Base-by-base conservation (phyloP, 1,140 invertebrate genomes). In the Scaptodrosophila lebanonensis region DNA sequence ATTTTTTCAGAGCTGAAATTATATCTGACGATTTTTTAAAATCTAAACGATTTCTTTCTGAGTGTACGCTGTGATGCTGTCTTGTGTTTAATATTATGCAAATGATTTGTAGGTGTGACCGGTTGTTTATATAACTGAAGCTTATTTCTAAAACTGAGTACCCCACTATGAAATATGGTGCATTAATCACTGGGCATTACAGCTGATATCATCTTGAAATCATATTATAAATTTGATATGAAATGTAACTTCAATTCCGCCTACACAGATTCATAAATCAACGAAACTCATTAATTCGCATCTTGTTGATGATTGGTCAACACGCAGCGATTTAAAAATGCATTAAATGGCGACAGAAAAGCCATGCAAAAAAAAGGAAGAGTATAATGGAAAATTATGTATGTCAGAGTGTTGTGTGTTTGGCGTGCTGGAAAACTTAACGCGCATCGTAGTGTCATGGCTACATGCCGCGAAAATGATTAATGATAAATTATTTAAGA, bases 271-370 rank as follows among this genome's bases (percentile, higher is more conserved):
- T 64, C 70, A 73, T 73, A 69, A 73, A 73, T 73, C 70, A 73
- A 42, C 30, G 15, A 60, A 47, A 48, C 52, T 73, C 70, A 73
- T 73, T 73, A 75, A 73, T 73, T 73, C 70, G 57, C 35, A 45
- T 33, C 65, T 56, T 73, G n/a, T n/a, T n/a, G 70, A 73, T 71
- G 75, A 73, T 75, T 69, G 70, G 70, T 73, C 70, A 73, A 75
- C 75, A 60, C 61, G 60, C 38, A 50, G n/a, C 60, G 70, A 73
- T 69, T 75, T 73, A 65, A 73, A n/a, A 73, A 73, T 69, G 70
- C 59, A 73, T 73, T 75, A 75, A 68, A 51, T 36, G 18, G 22
- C 20, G 40, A 59, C 22, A 59, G 40, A 15, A 35, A 60, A 65
- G 33, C 36, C 32, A 33, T 17, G 13, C 27, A 44, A 38, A 5